Conservation (phyloP, 2,888 invertebrate species). For the Torymus tubicola region DNA sequence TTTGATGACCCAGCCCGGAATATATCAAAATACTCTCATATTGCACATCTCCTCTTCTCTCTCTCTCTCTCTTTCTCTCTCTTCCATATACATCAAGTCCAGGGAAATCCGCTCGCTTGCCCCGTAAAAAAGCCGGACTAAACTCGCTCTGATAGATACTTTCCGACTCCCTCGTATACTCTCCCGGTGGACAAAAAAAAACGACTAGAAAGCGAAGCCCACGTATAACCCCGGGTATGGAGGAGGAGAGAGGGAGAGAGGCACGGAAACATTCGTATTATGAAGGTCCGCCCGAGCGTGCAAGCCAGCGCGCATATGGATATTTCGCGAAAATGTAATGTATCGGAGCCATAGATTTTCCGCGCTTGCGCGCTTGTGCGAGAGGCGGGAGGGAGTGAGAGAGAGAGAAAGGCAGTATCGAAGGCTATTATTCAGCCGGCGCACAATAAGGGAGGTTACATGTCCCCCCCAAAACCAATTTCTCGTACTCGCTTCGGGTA, state of each 20-base stretch:
- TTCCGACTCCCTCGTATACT: constrained; percentile 15
- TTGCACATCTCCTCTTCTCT: too few species aligned
- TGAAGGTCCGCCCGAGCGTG: constrained; percentile 27
- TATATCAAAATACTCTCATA: constrained; percentile 12
- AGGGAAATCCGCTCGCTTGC: constrained; percentile 13
- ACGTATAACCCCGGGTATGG: too few species aligned
- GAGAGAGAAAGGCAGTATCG: constrained; percentile 42
- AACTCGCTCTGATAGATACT: constrained; percentile 42
- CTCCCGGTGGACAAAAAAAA: not conserved
- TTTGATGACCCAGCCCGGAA: constrained; percentile 17
- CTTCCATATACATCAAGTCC: constrained; percentile 34
- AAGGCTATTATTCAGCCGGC: constrained; percentile 59
- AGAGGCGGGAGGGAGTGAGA: too few species aligned
- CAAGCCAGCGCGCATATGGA: constrained; percentile 43
- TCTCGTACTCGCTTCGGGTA: constrained; percentile 44
- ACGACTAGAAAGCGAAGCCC: not conserved
- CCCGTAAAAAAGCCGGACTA: not conserved
- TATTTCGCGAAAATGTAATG: constrained; percentile 57
- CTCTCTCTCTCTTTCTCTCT: not conserved
- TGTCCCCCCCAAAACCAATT: constrained; percentile 57
- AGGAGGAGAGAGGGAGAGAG: too few species aligned
- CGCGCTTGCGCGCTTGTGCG: not conserved
- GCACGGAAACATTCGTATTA: constrained; percentile 52
- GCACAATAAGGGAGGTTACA: constrained; percentile 58
- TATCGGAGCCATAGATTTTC: constrained; percentile 56